A percentile compares a stretch with the other conserved stretches of the same genome.
Evolutionary conservation across 2,113 vertebrate species (phyloP).

Genomic region (Carettochelys insculpta): DNA sequence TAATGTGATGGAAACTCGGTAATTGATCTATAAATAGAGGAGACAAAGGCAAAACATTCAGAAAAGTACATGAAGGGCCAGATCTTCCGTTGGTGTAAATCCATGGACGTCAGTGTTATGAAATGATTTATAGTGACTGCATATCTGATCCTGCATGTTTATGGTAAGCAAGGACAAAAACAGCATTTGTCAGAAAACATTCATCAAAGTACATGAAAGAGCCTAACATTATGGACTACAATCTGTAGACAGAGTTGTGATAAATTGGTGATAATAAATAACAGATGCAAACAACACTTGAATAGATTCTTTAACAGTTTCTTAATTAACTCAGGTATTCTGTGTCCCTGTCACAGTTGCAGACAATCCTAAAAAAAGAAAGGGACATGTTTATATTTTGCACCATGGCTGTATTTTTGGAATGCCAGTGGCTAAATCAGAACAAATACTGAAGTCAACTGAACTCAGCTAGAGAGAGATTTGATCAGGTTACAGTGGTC

Average conservation of each 20-base stretch:
- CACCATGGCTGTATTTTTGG: slow-evolving; percentile 58
- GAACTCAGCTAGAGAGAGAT: slow-evolving; percentile 17
- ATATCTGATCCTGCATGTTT: slow-evolving; percentile 52
- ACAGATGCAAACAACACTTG: slow-evolving; percentile 37
- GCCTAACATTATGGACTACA: slow-evolving; percentile 38
- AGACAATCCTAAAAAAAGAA: slow-evolving; percentile 64
- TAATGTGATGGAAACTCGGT: slow-evolving; percentile 49
- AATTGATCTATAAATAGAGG: slow-evolving; percentile 64
- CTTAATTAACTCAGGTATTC: slow-evolving; percentile 45
- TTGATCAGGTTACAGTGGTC: slow-evolving; percentile 50
- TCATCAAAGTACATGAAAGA: slow-evolving; percentile 57
- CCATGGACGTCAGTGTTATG: slow-evolving; percentile 19
- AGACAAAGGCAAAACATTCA: slow-evolving; percentile 28
- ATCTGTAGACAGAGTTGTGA: slow-evolving; percentile 48
- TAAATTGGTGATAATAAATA: slow-evolving; percentile 38
- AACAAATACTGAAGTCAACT: slow-evolving; percentile 48
- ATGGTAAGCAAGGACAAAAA: slow-evolving; percentile 43
- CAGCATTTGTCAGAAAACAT: slow-evolving; percentile 43
- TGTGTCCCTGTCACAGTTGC: slow-evolving; percentile 59
- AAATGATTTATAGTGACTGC: slow-evolving; percentile 57
- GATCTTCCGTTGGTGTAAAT: slow-evolving; percentile 56
- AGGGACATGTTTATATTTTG: slow-evolving; percentile 66
- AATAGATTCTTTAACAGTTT: slow-evolving; percentile 51
- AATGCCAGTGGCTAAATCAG: slow-evolving; percentile 65
- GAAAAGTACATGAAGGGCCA: slow-evolving; percentile 27